A percentile compares a stretch with the other conserved stretches of the same genome.
These are phyloP conservation scores for Sminthurides bifidus DNA, from an alignment of 1,140 invertebrate genomes.

Conservation along the genomic window DNA sequence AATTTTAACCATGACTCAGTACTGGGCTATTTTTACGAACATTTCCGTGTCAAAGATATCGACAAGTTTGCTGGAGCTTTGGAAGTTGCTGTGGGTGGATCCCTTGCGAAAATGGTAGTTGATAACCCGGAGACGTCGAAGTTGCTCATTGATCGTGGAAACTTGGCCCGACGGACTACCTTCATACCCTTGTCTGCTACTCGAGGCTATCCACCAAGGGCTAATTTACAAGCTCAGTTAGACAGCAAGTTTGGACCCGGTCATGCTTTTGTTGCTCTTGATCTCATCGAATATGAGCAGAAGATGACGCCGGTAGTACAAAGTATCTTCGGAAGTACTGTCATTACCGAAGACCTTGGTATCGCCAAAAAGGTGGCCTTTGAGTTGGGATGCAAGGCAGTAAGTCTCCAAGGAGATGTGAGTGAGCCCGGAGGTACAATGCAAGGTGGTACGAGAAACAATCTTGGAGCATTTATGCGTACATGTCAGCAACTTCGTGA, in stretches of 20 bases:
- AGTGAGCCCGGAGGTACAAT: conserved; percentile 79
- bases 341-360: conserved; percentile 72
- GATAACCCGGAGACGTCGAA: conserved; percentile 76
- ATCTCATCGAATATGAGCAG: conserved; percentile 63
- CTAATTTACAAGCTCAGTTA: conserved; percentile 43
- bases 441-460: conserved; percentile 46
- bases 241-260: conserved; percentile 50
- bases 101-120: conserved; percentile 65
- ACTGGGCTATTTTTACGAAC: conserved; percentile 62
- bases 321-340: conserved; percentile 74
- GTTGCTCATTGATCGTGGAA: conserved; percentile 66
- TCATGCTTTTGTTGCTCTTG: conserved; percentile 71
- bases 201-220: conserved; percentile 59
- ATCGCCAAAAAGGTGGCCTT: conserved; percentile 66
- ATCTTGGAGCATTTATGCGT: conserved; percentile 8
- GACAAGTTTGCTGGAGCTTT: conserved; percentile 60
- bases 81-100: conserved; percentile 73
- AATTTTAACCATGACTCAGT: conserved; percentile 67
- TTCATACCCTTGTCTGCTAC: conserved; percentile 35
- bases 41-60: conserved; percentile 62
- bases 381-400: conserved; percentile 57
- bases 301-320: conserved; percentile 64
- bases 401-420: conserved; percentile 86
- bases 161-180: conserved; percentile 61
- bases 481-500: conserved; percentile 1